A percentile compares a stretch with the other conserved stretches of the same genome.
These are phyloP conservation scores for Nibea albiflora DNA, from an alignment of 2,113 vertebrate genomes.

Conservation along the genomic window DNA sequence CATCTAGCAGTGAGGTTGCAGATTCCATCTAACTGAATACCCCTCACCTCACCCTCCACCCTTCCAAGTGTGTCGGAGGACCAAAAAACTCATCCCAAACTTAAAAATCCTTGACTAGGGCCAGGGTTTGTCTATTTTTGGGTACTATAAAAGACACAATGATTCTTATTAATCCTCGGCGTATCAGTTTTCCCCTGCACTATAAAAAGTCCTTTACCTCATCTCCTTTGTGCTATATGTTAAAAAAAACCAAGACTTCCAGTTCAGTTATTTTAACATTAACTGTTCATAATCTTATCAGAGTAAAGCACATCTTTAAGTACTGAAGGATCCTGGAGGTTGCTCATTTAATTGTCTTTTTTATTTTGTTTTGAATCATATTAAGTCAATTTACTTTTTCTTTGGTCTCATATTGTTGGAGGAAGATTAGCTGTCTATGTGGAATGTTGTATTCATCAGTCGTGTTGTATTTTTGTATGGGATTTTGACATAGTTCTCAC, in stretches of 20 bases:
- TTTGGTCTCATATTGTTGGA: background rate
- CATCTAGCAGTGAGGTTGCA: too few relatives aligned
- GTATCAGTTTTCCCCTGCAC: background rate
- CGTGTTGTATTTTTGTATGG: constrained; percentile 49
- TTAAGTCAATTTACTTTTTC: background rate
- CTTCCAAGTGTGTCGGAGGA: too few relatives aligned
- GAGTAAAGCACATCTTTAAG: background rate
- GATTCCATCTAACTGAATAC: too few relatives aligned
- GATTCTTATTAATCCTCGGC: too few relatives aligned
- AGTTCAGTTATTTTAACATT: background rate
- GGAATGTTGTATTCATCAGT: constrained; percentile 14
- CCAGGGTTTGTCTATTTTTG: too few relatives aligned
- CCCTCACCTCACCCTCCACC: too few relatives aligned
- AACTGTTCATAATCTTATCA: background rate
- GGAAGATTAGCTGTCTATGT: background rate
- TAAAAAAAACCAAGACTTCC: too few relatives aligned
- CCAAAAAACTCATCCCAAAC: too few relatives aligned
- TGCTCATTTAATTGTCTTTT: background rate
- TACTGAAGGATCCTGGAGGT: background rate
- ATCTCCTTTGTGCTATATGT: background rate
- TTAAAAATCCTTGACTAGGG: too few relatives aligned
- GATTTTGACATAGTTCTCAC: constrained; percentile 68
- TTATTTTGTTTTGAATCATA: background rate
- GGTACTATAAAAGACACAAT: too few relatives aligned
- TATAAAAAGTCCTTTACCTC: background rate